Conservation (phyloP, 1,140 invertebrate genomes). For the Acromyrmex charruanus region DNA sequence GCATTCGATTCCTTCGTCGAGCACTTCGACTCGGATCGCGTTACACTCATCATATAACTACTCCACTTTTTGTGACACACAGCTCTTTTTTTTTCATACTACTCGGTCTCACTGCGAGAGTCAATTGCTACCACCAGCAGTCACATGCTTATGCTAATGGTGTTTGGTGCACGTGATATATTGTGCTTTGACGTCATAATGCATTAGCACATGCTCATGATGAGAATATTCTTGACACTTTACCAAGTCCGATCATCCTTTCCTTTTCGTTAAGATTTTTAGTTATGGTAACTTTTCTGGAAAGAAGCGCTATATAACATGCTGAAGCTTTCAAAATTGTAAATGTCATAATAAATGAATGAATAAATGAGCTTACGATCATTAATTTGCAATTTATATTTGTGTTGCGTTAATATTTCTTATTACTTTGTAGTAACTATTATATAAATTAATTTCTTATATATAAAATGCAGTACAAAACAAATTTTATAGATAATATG, state of each 20-base stretch:
- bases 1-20: neutral
- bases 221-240: slow-evolving; percentile 43
- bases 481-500: neutral
- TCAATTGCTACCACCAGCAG: slow-evolving; percentile 52
- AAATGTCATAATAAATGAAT: neutral
- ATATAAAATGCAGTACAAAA: neutral
- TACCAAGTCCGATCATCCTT: slow-evolving; percentile 21
- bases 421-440: neutral
- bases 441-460: neutral
- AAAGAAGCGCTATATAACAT: neutral
- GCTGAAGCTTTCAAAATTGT: neutral
- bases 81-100: neutral
- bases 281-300: neutral
- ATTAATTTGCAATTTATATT: slow-evolving; percentile 1
- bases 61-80: slow-evolving; percentile 31
- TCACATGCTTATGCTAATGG: slow-evolving; percentile 79
- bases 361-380: neutral
- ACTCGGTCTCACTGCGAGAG: neutral
- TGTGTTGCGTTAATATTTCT: neutral
- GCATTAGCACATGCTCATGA: slow-evolving; percentile 72
- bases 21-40: neutral
- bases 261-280: slow-evolving; percentile 23
- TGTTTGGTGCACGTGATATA: slow-evolving; percentile 66
- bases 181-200: slow-evolving; percentile 70
- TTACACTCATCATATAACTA: slow-evolving; percentile 18